phyloP scores from a whole-genome alignment of 1,140 invertebrate species.

The Drosophila suzukii region DNA sequence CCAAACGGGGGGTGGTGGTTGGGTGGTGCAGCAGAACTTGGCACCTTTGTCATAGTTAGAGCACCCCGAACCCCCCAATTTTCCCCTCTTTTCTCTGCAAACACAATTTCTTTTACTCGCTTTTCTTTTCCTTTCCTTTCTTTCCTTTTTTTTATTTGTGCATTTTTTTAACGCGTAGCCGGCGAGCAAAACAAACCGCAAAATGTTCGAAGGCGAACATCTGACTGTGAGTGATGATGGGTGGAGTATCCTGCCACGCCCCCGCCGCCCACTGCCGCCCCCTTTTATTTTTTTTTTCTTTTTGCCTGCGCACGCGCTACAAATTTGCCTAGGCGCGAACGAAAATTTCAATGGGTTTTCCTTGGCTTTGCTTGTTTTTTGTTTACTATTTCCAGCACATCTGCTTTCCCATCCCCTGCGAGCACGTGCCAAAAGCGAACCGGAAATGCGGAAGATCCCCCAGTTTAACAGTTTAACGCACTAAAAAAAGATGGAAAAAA shows the following conservation, averaged over 20 bases:
- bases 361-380: background rate
- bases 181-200: constrained; percentile 77
- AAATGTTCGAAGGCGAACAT: constrained; percentile 58
- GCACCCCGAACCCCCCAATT: constrained; percentile 1
- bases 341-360: constrained; percentile 58
- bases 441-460: constrained; percentile 51
- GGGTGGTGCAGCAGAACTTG: constrained; percentile 52
- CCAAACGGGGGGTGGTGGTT: background rate
- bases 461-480: background rate
- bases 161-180: constrained; percentile 51
- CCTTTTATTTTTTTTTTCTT: background rate
- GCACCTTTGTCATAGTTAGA: constrained; percentile 65
- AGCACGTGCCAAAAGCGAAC: constrained; percentile 55
- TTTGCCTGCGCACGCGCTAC: constrained; percentile 46
- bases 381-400: constrained; percentile 12
- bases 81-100: constrained; percentile 13
- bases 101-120: constrained; percentile 31
- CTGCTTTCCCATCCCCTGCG: constrained; percentile 7
- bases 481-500: background rate
- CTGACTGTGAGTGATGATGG: constrained; percentile 57
- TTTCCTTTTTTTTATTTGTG: background rate
- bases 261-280: background rate
- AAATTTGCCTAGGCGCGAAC: constrained; percentile 49
- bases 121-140: constrained; percentile 6
- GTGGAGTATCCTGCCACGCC: constrained; percentile 37